Conservation (phyloP, 2,888 invertebrate species). For the Dendrolimus pini region DNA sequence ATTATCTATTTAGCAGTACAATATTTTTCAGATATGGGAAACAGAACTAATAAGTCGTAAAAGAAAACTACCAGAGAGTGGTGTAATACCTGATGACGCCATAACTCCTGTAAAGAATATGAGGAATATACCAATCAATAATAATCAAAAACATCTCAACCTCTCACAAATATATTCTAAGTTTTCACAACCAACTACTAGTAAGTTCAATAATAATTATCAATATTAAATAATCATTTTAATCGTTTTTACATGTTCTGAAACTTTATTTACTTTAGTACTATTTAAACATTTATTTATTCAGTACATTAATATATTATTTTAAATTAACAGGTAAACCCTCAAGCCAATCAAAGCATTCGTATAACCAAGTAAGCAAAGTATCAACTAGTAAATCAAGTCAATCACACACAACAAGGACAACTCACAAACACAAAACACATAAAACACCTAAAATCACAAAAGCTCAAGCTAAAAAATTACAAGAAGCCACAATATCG, state of each 20-base stretch:
- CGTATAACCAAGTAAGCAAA: conserved; percentile 74
- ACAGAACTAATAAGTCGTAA: conserved; percentile 62
- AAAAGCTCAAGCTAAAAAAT: conserved; percentile 47
- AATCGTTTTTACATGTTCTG: not conserved
- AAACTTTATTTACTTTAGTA: no score
- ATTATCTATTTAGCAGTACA: not conserved
- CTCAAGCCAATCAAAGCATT: conserved; percentile 67
- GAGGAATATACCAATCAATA: conserved; percentile 58
- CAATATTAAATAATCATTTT: not conserved
- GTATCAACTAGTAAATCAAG: conserved; percentile 69
- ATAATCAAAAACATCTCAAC: conserved; percentile 68
- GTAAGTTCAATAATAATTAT: not conserved
- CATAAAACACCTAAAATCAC: conserved; percentile 35
- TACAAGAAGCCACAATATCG: conserved; percentile 40
- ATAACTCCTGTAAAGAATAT: conserved; percentile 56
- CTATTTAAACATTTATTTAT: no score
- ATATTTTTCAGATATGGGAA: conserved; percentile 55
- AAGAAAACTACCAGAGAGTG: conserved; percentile 56
- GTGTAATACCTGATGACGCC: conserved; percentile 42
- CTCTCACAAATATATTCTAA: conserved; percentile 69
- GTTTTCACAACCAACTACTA: conserved; percentile 59
- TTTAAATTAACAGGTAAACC: conserved; percentile 53
- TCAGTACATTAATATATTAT: not conserved
- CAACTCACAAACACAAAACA: conserved; percentile 44
- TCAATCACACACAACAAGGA: conserved; percentile 42